Base-by-base conservation (phyloP, 2,888 invertebrate genomes). In the Drosophila dives region DNA sequence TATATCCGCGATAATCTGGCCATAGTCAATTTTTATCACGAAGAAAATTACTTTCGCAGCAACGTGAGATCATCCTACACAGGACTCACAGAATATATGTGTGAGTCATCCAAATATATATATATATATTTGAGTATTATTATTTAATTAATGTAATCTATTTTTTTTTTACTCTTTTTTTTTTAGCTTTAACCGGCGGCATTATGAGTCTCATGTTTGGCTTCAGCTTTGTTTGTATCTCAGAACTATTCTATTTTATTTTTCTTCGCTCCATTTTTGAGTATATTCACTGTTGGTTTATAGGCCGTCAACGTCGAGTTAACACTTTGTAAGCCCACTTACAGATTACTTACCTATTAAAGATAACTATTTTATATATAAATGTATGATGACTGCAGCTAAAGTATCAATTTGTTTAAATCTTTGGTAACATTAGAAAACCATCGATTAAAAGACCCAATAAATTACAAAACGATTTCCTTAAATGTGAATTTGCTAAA, bases 141-240 rank as follows among this genome's bases (percentile, higher is more conserved):
- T 26, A 10, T 17, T 20, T 20, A n/a, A 8, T 32, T 3, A 42
- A 20, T 32, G 2, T 17, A 29, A 29, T 38, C 12, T 23, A 8
- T 20, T n/a, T 26, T 15, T 15, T 11, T 64, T 4, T 32, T 2
- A 17, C 12, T 15, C 26, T 10, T 50, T 56, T 15, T 10, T 36
- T 49, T 29, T 1, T 26, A 97, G 97, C 97, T 0, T 96, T 96
- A 90, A 96, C 96, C 2, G 97, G 97, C 32, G 97, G 97, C 4
- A 94, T 97, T 6, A 94, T 97, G 32, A 96, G 97, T 1, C 93
- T 97, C 1, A 97, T 96, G 92, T 94, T 97, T 94, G 97, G 97
- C 0, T 97, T 97, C 92, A 97, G 97, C 89, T 95, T 97, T 80
- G 94, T 97, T 88, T 97, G 97, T 74, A 93, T 95, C 0, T 94